Percentiles rank a stretch among this genome's conserved stretches.
These are phyloP conservation scores for Drosophila anceps DNA, from an alignment of 2,888 invertebrate genomes.

Conservation along the genomic window DNA sequence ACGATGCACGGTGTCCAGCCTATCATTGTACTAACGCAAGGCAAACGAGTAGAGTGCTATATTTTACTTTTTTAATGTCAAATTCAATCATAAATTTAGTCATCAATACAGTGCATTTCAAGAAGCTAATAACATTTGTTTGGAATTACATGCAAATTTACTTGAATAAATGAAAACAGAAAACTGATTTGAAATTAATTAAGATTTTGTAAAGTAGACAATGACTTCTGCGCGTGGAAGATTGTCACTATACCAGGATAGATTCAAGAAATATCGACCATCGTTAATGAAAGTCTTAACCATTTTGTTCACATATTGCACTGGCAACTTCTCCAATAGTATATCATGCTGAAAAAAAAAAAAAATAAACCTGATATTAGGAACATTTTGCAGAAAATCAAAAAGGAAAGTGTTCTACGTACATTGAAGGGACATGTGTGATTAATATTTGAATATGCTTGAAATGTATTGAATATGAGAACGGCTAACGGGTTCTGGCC, in stretches of 20 bases:
- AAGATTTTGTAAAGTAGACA: slow-evolving; percentile 47
- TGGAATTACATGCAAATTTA: neutral
- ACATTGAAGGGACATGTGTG: slow-evolving; percentile 47
- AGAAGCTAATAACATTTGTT: no score
- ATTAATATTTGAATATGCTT: slow-evolving; percentile 43
- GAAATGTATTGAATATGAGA: slow-evolving; percentile 17
- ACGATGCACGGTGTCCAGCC: no score
- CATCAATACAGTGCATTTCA: no score
- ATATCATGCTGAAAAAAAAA: no score
- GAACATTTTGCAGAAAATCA: no score
- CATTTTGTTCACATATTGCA: slow-evolving; percentile 45
- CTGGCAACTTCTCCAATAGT: slow-evolving; percentile 53
- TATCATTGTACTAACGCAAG: no score
- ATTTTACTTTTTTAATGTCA: no score
- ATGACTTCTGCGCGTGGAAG: neutral
- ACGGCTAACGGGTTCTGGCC: slow-evolving; percentile 45
- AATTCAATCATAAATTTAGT: no score
- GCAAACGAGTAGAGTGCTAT: neutral
- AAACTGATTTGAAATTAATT: neutral
- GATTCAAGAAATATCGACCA: slow-evolving; percentile 49
- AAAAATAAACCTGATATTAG: no score
- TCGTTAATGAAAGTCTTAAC: no score
- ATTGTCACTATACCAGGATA: slow-evolving; percentile 18
- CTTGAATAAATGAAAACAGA: neutral
- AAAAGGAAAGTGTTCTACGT: no score